Conservation (phyloP, 2,113 vertebrate genomes). For the Hyaena hyaena region DNA sequence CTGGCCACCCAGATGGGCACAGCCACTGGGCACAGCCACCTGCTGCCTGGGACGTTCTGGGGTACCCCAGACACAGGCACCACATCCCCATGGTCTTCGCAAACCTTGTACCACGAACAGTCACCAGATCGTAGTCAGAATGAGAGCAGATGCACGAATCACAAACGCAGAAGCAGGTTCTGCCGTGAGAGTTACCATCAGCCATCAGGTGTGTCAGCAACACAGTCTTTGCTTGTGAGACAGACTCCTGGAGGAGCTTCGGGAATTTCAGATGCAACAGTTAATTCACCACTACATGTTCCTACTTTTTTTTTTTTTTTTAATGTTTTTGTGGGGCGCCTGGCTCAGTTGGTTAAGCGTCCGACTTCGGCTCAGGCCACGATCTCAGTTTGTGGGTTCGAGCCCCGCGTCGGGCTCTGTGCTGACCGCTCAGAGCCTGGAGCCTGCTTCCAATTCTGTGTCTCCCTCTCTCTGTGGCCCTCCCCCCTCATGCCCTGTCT, state of each 20-base stretch:
- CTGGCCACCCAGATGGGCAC: neutral
- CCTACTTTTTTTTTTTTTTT: no score
- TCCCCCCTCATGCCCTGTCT: no score
- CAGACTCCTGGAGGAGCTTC: neutral
- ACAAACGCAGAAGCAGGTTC: neutral
- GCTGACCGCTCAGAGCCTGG: no score
- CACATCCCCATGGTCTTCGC: neutral
- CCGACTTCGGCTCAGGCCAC: no score
- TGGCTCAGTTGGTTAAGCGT: no score
- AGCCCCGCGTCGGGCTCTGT: no score
- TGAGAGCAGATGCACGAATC: neutral
- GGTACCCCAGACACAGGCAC: accelerated
- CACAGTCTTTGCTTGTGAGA: conserved; percentile 30
- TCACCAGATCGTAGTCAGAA: neutral
- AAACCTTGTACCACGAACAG: neutral
- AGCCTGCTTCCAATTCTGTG: no score
- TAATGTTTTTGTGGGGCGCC: no score
- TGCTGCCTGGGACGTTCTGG: neutral
- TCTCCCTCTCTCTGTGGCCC: no score
- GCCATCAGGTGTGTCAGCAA: neutral
- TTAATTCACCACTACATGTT: neutral
- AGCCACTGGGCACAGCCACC: accelerated
- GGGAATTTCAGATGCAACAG: conserved; percentile 25
- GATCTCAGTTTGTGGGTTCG: no score
- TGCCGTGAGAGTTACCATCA: conserved; percentile 1